Evolutionary conservation across 2,888 invertebrate genomes (phyloP).

Genomic region (Chloroclystis v-ata): DNA sequence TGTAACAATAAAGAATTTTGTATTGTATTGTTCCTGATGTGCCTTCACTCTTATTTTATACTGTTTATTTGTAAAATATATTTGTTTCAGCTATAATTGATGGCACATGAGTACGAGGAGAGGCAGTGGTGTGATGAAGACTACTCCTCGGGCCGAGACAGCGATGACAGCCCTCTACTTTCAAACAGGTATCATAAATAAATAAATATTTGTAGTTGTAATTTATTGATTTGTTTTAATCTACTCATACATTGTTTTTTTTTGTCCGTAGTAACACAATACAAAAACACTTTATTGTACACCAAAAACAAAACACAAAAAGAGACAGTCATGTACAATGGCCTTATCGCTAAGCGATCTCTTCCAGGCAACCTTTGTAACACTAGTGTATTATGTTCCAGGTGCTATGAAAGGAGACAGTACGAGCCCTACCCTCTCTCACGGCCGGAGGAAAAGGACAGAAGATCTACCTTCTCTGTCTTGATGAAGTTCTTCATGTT

Average conservation of each 20-base stretch:
- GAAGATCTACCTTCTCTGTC: constrained; percentile 51
- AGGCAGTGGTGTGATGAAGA: constrained; percentile 60
- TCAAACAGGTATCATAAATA: constrained; percentile 54
- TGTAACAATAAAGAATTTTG: no score
- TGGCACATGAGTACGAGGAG: constrained; percentile 50
- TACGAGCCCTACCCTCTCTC: constrained; percentile 41
- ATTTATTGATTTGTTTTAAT: no score
- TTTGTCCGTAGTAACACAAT: no score
- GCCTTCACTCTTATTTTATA: no score
- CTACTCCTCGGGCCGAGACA: constrained; percentile 52
- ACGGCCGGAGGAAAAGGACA: constrained; percentile 42
- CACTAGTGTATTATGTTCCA: constrained; percentile 9
- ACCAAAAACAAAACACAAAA: no score
- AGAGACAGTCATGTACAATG: no score
- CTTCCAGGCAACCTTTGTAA: no score
- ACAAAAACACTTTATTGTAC: no score
- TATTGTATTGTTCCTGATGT: no score
- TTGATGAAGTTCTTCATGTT: constrained; percentile 63
- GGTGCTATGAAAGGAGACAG: constrained; percentile 32
- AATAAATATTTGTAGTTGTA: neutral
- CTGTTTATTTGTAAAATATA: no score
- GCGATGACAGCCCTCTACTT: constrained; percentile 63
- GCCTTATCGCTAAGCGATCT: no score
- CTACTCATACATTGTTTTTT: no score
- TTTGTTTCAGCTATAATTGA: constrained; percentile 45